phyloP scores from a whole-genome alignment of 2,888 invertebrate species.

The Andrena chrysosceles region DNA sequence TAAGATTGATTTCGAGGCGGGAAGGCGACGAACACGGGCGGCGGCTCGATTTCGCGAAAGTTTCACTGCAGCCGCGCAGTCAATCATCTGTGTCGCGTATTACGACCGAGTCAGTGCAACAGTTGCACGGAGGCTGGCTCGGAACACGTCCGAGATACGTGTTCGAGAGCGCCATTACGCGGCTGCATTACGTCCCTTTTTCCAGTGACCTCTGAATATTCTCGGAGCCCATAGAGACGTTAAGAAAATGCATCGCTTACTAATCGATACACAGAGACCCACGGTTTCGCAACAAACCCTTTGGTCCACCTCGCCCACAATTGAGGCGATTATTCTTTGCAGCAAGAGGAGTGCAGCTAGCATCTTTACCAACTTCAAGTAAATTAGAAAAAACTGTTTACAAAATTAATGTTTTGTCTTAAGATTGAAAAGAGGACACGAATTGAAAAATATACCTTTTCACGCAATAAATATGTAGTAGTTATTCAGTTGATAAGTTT shows the following conservation, averaged over 20 bases:
- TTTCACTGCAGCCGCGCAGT: slow-evolving; percentile 46
- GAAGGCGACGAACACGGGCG: slow-evolving; percentile 43
- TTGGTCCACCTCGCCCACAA: too few species aligned
- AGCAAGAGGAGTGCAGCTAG: too few species aligned
- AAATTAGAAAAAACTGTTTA: too few species aligned
- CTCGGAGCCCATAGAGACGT: background rate
- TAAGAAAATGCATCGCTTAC: background rate
- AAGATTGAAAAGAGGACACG: too few species aligned
- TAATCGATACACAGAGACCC: too few species aligned
- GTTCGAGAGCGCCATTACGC: slow-evolving; percentile 10
- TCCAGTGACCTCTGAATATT: background rate
- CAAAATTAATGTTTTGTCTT: too few species aligned
- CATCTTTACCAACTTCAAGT: too few species aligned
- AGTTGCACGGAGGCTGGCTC: slow-evolving; percentile 11
- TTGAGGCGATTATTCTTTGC: too few species aligned
- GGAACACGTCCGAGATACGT: background rate
- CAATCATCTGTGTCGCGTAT: slow-evolving; percentile 45
- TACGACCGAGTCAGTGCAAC: slow-evolving; percentile 12
- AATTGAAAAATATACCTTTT: too few species aligned
- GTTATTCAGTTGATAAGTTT: too few species aligned
- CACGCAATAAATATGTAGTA: too few species aligned
- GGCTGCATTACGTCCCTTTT: background rate
- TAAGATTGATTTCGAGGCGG: slow-evolving; percentile 68
- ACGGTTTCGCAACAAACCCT: too few species aligned
- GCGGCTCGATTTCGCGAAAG: slow-evolving; percentile 57